A percentile compares a stretch with the other conserved stretches of the same genome.
Conservation (phyloP, 2,113 vertebrate genomes). For the Baryphthengus martii region DNA sequence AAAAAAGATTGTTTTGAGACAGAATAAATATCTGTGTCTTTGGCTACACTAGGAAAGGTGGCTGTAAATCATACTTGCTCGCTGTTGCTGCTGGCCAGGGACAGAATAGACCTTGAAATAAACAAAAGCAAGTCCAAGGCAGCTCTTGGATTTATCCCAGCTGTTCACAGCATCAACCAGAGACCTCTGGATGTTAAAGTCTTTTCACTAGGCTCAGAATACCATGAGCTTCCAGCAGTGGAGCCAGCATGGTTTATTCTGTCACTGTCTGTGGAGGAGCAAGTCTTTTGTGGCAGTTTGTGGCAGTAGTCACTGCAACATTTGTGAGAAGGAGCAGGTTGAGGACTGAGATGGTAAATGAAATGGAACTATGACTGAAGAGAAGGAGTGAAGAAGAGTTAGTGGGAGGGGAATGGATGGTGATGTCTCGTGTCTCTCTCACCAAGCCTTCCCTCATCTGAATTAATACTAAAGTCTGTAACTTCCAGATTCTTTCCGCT, state of each 20-base stretch:
- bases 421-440: background rate
- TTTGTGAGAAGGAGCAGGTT: background rate
- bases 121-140: background rate
- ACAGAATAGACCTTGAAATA: background rate
- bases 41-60: background rate
- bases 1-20: background rate
- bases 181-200: rapidly evolving
- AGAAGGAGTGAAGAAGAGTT: background rate
- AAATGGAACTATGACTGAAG: background rate
- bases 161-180: background rate
- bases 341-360: background rate
- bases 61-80: background rate
- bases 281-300: background rate
- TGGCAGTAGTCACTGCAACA: background rate
- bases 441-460: background rate
- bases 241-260: background rate
- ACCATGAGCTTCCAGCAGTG: background rate
- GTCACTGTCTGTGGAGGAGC: background rate
- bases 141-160: conserved; percentile 6
- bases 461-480: background rate
- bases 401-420: rapidly evolving
- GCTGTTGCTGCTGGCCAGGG: background rate
- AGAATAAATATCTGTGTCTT: background rate
- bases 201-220: background rate
- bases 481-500: background rate